These are phyloP conservation scores for Ylistrum balloti DNA, from an alignment of 1,140 invertebrate species.

Conservation along the genomic window DNA sequence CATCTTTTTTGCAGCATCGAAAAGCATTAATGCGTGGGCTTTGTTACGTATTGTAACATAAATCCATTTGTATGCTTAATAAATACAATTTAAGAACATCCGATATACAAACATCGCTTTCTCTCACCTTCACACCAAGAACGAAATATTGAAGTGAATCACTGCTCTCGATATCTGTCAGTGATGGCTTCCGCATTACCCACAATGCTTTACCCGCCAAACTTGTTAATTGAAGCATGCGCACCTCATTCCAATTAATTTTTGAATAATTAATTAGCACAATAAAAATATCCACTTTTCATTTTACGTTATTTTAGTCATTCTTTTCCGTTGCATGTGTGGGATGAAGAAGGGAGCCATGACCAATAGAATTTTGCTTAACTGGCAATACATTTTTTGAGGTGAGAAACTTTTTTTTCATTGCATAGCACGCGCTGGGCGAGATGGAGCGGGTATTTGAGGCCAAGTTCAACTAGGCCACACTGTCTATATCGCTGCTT, in stretches of 20 bases:
- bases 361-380: slow-evolving; percentile 5
- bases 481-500: slow-evolving; percentile 26
- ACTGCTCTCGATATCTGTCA: not conserved
- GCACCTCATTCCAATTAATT: slow-evolving; percentile 78
- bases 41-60: not conserved
- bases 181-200: slow-evolving; percentile 37
- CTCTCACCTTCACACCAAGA: not conserved
- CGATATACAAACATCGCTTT: not conserved
- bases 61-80: not conserved
- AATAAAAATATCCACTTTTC: slow-evolving; percentile 79
- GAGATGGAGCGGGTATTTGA: slow-evolving; percentile 31
- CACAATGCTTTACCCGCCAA: slow-evolving; percentile 40
- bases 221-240: slow-evolving; percentile 76
- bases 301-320: slow-evolving; percentile 73
- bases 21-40: not conserved
- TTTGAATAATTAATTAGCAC: slow-evolving; percentile 81
- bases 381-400: slow-evolving; percentile 20
- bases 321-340: slow-evolving; percentile 50
- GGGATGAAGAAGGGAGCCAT: slow-evolving; percentile 28
- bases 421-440: not conserved
- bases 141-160: slow-evolving; percentile 27
- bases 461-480: slow-evolving; percentile 37
- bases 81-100: not conserved
- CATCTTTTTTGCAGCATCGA: not conserved
- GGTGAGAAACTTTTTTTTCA: slow-evolving; percentile 12